Percentiles rank a stretch among this genome's conserved stretches.
phyloP scores from a whole-genome alignment of 92 coral and sea anemone genomes.

The Bergia puertoricense region DNA sequence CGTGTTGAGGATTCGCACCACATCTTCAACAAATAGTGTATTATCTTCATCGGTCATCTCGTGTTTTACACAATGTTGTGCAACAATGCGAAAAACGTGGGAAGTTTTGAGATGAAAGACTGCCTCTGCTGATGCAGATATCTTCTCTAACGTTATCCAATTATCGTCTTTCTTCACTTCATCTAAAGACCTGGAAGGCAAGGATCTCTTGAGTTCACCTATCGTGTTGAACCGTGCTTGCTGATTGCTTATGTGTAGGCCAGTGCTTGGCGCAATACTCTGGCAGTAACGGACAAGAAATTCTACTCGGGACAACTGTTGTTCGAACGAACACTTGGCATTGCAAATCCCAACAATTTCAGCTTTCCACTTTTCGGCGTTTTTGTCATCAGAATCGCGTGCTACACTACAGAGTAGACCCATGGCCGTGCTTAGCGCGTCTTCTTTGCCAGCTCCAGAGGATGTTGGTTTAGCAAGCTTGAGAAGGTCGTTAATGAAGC shows the following conservation, averaged over 20 bases:
- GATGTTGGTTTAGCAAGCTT: neutral
- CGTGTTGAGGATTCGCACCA: neutral
- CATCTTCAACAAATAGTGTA: neutral
- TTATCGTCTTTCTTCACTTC: conserved; percentile 13
- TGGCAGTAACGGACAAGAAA: conserved; percentile 24
- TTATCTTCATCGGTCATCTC: conserved; percentile 3
- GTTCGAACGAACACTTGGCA: neutral
- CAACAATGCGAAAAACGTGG: conserved; percentile 14
- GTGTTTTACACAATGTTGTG: conserved; percentile 3
- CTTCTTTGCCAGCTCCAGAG: neutral
- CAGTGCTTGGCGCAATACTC: neutral
- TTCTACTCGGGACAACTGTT: neutral
- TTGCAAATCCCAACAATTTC: neutral
- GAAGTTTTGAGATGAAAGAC: conserved; percentile 11
- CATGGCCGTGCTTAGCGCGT: conserved; percentile 1
- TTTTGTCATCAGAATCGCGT: neutral
- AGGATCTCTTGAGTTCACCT: neutral
- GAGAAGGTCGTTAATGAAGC: conserved; percentile 17
- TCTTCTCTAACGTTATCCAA: neutral
- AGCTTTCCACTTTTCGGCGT: neutral
- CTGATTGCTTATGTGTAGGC: neutral
- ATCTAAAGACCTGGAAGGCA: neutral
- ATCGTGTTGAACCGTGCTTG: neutral
- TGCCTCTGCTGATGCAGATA: neutral
- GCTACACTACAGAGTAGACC: neutral